A percentile compares a stretch with the other conserved stretches of the same genome.
phyloP scores from a whole-genome alignment of 2,797 vertebrate genomes.

The Cercopithecus hamlyni region DNA sequence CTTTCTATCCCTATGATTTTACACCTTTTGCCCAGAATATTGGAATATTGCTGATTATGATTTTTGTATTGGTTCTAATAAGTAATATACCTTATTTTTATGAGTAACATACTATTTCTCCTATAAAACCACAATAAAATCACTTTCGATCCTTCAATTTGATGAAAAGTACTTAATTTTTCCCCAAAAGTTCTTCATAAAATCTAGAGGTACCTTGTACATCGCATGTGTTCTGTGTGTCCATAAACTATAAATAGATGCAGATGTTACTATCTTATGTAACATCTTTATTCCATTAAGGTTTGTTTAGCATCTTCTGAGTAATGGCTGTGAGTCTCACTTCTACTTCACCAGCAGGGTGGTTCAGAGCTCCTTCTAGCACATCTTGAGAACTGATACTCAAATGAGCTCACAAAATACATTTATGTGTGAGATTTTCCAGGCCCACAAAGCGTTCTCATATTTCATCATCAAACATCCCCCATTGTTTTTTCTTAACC shows the following conservation, averaged over 20 bases:
- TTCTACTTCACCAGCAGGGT: background rate
- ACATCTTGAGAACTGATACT: background rate
- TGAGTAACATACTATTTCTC: constrained; percentile 35
- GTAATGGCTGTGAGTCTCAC: background rate
- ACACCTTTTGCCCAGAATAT: background rate
- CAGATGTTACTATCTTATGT: background rate
- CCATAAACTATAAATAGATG: background rate
- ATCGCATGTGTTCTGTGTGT: background rate
- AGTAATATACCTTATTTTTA: background rate
- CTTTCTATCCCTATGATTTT: constrained; percentile 3
- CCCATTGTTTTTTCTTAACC: background rate
- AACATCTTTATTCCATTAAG: background rate
- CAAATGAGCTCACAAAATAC: background rate
- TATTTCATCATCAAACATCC: background rate
- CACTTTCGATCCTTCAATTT: background rate
- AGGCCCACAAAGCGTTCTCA: background rate
- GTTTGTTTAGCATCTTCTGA: background rate
- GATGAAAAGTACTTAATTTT: background rate
- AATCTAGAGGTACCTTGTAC: background rate
- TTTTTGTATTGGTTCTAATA: constrained; percentile 32
- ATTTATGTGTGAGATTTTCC: background rate
- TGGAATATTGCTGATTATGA: background rate
- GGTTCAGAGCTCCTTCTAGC: background rate
- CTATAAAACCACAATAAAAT: constrained; percentile 41
- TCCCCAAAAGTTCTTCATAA: background rate